Evolutionary conservation across 2,113 vertebrate species (phyloP).

Genomic region (Megaceryle torquata): DNA sequence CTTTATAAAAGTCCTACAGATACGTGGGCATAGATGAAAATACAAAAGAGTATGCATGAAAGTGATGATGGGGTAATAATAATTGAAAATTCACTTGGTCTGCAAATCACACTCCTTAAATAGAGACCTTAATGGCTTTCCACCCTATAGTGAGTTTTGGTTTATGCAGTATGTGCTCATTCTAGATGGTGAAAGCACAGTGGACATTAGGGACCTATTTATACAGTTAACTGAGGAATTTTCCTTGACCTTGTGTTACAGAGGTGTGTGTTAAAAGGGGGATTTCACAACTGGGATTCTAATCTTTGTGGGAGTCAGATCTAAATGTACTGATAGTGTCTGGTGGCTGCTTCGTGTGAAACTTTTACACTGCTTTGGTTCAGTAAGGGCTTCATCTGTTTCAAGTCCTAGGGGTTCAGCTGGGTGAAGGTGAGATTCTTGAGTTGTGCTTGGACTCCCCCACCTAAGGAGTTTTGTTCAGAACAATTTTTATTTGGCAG

Average conservation of each 20-base stretch:
- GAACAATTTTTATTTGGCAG: background rate
- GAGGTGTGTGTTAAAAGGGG: background rate
- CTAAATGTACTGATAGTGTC: background rate
- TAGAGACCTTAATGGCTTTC: background rate
- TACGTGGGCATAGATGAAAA: background rate
- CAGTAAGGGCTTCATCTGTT: background rate
- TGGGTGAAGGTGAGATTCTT: background rate
- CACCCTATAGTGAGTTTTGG: background rate
- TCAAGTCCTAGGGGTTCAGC: background rate
- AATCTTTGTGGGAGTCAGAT: background rate
- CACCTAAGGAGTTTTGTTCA: background rate
- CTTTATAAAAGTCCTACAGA: background rate
- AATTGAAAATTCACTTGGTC: background rate
- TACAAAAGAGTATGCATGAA: background rate
- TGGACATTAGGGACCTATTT: background rate
- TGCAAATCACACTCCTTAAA: background rate
- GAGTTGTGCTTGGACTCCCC: background rate
- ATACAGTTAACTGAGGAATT: background rate
- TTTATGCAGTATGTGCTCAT: background rate
- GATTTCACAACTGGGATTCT: background rate
- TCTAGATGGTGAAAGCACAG: background rate
- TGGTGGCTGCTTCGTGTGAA: background rate
- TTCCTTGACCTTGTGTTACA: background rate
- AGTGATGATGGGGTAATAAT: background rate
- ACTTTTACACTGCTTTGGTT: background rate